Percentiles rank a stretch among this genome's conserved stretches.
Evolutionary conservation across 2,113 vertebrate genomes (phyloP).

Genomic region (Megatriorchis doriae): DNA sequence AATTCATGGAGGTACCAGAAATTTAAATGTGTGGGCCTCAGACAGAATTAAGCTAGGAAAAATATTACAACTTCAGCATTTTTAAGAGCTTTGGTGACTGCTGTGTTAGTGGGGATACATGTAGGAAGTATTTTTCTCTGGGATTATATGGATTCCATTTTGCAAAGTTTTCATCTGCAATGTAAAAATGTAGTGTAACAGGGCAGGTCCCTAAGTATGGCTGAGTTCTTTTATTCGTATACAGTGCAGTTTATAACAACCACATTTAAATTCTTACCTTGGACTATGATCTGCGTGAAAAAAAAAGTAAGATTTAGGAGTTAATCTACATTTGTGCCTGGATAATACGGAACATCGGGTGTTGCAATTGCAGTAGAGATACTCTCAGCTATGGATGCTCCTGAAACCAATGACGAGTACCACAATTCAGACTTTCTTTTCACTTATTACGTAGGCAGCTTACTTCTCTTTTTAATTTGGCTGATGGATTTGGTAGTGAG

Average conservation of each 20-base stretch:
- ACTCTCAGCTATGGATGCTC: background rate
- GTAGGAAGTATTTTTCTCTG: background rate
- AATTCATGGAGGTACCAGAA: background rate
- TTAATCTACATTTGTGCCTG: background rate
- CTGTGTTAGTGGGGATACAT: background rate
- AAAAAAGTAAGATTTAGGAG: background rate
- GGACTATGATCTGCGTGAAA: background rate
- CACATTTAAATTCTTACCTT: background rate
- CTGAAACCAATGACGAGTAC: background rate
- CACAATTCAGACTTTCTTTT: background rate
- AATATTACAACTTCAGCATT: background rate
- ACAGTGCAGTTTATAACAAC: background rate
- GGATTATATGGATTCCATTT: background rate
- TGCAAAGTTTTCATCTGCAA: background rate
- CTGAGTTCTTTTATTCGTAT: background rate
- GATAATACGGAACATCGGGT: background rate
- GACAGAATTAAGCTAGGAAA: background rate
- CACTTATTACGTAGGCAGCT: background rate
- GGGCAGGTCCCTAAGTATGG: background rate
- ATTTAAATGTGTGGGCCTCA: background rate
- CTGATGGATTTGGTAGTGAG: background rate
- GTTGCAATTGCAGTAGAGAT: rapidly evolving
- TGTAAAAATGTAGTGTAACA: background rate
- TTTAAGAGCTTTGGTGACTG: background rate
- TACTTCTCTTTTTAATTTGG: background rate